Evolutionary conservation across 1,140 invertebrate genomes (phyloP), one percentile per base, ranked within the genome.

Genomic region (Calephelis virginiensis): DNA sequence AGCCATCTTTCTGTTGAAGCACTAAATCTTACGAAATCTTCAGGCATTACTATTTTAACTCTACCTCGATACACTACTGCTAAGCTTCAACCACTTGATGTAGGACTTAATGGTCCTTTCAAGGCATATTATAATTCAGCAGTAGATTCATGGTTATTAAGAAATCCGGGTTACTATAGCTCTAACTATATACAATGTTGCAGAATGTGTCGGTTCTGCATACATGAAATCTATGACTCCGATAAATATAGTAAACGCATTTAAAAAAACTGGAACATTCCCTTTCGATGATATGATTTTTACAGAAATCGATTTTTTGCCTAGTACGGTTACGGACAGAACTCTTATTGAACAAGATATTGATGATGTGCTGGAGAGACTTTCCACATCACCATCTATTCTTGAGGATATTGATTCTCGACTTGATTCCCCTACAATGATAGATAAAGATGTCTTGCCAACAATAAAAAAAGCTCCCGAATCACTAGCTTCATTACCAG

Each of bases 61-160:
- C 74, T 92, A 45, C 85, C 84, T 61, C 89, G 89, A 6, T 88
- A 92, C 67, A 82, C 74, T 37, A 80, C 75, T 38, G 73, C 86
- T 64, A 86, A 82, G 68, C 62, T 92, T n/a, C 91, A 92, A 68
- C 90, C 91, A 13, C 68, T 93, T 8, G 89, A 61, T 45, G 60
- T 61, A 13, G 60, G 40, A 6, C 2, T 61, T 8, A 12, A 61
- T 74, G 75, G 74, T 0, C 76, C 86, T n/a, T 85, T 92, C 8
- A 91, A 92, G 74, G 63, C 59, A 0, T 73, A 60, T 65, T 68
- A 70, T 48, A 64, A 73, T 50, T 14, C 60, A 17, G 72, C 67
- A 17, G 37, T 66, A 0, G 66, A 68, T 17, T 66, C 68, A 37
- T 73, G 71, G 71, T 11, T 73, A 14, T 28, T 67, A 28, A 14